Conservation (phyloP, 2,113 vertebrate species). For the Naja naja region DNA sequence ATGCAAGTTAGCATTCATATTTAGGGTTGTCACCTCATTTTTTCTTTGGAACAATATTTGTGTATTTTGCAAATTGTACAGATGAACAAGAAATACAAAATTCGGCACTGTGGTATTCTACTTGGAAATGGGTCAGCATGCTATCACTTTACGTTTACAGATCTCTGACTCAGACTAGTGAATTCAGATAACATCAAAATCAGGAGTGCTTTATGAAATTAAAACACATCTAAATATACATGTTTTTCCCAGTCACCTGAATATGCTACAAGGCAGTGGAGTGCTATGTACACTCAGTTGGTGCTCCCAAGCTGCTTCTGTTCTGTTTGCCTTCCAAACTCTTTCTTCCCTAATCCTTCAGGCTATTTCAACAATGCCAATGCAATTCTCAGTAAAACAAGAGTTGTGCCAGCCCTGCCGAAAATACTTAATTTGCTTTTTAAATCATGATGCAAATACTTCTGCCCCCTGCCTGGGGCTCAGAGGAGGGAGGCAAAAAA, state of each 20-base stretch:
- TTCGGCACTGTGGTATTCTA: not conserved
- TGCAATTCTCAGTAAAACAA: slow-evolving; percentile 69
- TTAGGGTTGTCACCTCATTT: not conserved
- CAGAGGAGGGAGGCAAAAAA: not conserved
- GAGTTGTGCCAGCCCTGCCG: slow-evolving; percentile 59
- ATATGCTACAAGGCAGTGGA: not conserved
- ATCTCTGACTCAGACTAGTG: not conserved
- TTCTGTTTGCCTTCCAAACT: slow-evolving; percentile 6
- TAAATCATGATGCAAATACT: slow-evolving; percentile 68
- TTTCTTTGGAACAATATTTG: not conserved
- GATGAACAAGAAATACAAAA: not conserved
- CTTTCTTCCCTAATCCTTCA: slow-evolving; percentile 14
- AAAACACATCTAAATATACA: not conserved
- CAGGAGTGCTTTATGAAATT: not conserved
- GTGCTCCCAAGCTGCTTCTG: slow-evolving; percentile 4
- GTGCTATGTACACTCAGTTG: rapidly evolving
- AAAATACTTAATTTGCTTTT: slow-evolving; percentile 72
- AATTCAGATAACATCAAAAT: not conserved
- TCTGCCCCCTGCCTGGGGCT: slow-evolving; percentile 31
- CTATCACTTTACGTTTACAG: not conserved
- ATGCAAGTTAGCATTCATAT: not conserved
- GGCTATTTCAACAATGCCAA: slow-evolving; percentile 44
- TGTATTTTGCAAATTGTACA: not conserved
- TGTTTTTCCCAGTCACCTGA: not conserved
- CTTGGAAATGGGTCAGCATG: not conserved